Base-by-base conservation (phyloP, 2,797 vertebrate genomes). In the Trichosurus vulpecula region DNA sequence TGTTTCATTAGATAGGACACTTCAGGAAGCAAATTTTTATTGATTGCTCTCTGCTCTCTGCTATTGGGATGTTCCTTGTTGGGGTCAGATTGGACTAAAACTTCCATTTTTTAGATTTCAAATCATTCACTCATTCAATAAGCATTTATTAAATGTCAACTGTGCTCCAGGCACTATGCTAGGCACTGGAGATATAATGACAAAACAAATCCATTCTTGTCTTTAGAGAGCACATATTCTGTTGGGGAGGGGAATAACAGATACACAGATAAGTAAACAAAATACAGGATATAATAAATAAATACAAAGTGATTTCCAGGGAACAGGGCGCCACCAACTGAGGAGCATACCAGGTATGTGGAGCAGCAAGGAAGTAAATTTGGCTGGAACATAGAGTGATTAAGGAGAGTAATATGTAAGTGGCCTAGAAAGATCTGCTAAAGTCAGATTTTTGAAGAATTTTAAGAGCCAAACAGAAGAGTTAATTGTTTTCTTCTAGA, bases 361-460 rank as follows among this genome's bases (percentile, higher is more conserved):
- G 31, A 66, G 4, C 25, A n/a, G 4, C 58, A n/a, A 66, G 35
- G 58, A 66, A 35, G 35, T 66, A 35, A 61, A 61, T 61, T 61
- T 61, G 58, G 10, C 58, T 5, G 31, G 13, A 61, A 35, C 31
- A 35, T 61, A 61, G 31, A 66, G 58, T 66, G 55, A 56, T 25
- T 56, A 61, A 61, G 57, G 57, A 35, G 4, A 66, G 13, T n/a
- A n/a, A 66, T 66, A 35, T 16, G 58, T 66, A 66, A 66, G 35
- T 66, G 58, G 31, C 31, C 58, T 61, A 61, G 58, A 61, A 61
- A 61, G 29, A 61, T 91, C 90, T 90, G 92, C 96, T 97, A 5
- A 94, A 97, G 93, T 95, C 92, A 58, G 90, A 96, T 97, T 93
- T n/a, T 94, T 92, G 95, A 96, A 96, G 81, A 16, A 12, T 61